Percentiles rank a stretch among this genome's conserved stretches.
Conservation (phyloP, 2,797 vertebrate species). For the Phrynocephalus guinanensis region DNA sequence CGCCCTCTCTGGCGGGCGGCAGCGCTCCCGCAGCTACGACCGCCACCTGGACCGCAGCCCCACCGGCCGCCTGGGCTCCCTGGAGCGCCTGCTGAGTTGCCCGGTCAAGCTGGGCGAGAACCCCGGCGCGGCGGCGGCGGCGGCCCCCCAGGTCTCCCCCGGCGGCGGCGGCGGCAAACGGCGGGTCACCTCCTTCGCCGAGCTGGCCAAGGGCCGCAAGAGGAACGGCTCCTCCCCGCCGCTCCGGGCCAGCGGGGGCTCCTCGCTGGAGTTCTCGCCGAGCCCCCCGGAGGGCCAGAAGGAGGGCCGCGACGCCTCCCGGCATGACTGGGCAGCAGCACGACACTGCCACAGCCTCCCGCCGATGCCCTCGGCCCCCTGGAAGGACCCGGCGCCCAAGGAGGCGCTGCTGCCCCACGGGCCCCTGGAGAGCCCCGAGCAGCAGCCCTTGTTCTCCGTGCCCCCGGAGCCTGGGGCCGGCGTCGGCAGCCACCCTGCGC, state of each 20-base stretch:
- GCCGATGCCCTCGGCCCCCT: conserved; percentile 76
- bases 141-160: conserved; percentile 67
- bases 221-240: conserved; percentile 82
- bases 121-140: conserved; percentile 51
- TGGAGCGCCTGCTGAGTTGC: conserved; percentile 97
- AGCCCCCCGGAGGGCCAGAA: conserved; percentile 79
- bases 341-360: conserved; percentile 80
- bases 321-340: conserved; percentile 63
- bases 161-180: conserved; percentile 61
- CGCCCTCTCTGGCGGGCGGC: conserved; percentile 76
- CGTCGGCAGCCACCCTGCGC: conserved; percentile 66
- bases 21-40: conserved; percentile 95
- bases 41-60: conserved; percentile 90
- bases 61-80: conserved; percentile 82
- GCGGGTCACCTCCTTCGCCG: conserved; percentile 94
- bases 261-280: conserved; percentile 90
- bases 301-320: conserved; percentile 61
- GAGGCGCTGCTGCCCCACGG: conserved; percentile 62
- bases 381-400: conserved; percentile 50
- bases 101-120: conserved; percentile 91
- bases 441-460: conserved; percentile 66
- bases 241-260: conserved; percentile 79
- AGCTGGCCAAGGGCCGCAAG: conserved; percentile 91
- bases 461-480: conserved; percentile 70
- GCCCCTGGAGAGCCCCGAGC: conserved; percentile 67